These are phyloP conservation scores for Drosophila virilis DNA, from an alignment of 1,140 invertebrate species.

Conservation along the genomic window DNA sequence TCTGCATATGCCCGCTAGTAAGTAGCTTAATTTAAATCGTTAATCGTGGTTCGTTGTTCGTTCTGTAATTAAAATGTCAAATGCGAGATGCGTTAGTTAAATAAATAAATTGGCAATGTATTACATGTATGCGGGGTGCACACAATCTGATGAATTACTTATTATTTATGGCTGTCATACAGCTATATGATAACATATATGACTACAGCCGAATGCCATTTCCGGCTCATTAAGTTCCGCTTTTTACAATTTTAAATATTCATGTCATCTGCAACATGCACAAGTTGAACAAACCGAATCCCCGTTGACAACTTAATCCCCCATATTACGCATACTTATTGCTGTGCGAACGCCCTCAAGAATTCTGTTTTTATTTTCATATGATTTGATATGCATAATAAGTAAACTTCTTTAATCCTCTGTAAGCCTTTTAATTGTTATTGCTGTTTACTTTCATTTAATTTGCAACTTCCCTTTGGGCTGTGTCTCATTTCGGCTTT, in stretches of 20 bases:
- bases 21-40: slow-evolving; percentile 72
- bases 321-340: slow-evolving; percentile 39
- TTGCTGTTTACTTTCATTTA: slow-evolving; percentile 24
- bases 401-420: slow-evolving; percentile 25
- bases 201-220: slow-evolving; percentile 24
- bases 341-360: slow-evolving; percentile 9
- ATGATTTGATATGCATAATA: slow-evolving; percentile 25
- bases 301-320: slow-evolving; percentile 49
- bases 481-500: neutral
- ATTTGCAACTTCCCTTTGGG: slow-evolving; percentile 4
- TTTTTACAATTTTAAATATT: slow-evolving; percentile 46
- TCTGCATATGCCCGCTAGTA: slow-evolving; percentile 14
- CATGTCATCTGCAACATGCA: slow-evolving; percentile 42
- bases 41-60: slow-evolving; percentile 78
- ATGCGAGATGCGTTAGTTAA: slow-evolving; percentile 31
- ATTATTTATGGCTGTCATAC: slow-evolving; percentile 34
- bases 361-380: slow-evolving; percentile 23
- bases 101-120: slow-evolving; percentile 18
- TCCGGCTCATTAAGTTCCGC: slow-evolving; percentile 37
- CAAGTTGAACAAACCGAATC: slow-evolving; percentile 29
- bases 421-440: slow-evolving; percentile 35
- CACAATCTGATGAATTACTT: slow-evolving; percentile 28
- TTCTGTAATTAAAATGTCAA: slow-evolving; percentile 67
- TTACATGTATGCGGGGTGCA: neutral
- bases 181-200: slow-evolving; percentile 4